Conservation (phyloP, 2,797 vertebrate species). For the Pogonophryne albipinna region DNA sequence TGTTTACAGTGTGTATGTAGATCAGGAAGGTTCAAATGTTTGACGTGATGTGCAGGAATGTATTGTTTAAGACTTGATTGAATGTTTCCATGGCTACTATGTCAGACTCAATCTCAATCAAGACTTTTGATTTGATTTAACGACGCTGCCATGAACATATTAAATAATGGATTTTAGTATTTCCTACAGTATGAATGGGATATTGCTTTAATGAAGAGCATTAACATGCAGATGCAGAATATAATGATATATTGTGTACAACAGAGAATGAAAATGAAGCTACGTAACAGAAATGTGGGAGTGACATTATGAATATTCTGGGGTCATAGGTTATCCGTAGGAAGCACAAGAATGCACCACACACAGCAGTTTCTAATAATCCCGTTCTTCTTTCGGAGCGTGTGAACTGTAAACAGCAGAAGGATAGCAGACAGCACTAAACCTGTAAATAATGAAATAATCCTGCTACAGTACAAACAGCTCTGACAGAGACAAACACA, state of each 20-base stretch:
- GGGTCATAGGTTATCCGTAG: slow-evolving; percentile 28
- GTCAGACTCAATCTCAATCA: slow-evolving; percentile 32
- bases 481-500: slow-evolving; percentile 40
- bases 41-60: neutral
- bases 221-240: slow-evolving; percentile 32
- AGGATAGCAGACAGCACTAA: slow-evolving; percentile 53
- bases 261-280: slow-evolving; percentile 6
- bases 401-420: slow-evolving; percentile 44
- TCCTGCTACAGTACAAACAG: slow-evolving; percentile 48
- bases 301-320: slow-evolving; percentile 12
- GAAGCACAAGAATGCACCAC: slow-evolving; percentile 16
- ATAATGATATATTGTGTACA: slow-evolving; percentile 14
- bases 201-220: slow-evolving; percentile 38
- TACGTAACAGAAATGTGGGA: slow-evolving; percentile 13
- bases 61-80: neutral
- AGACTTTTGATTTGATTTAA: slow-evolving; percentile 31
- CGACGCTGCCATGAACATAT: slow-evolving; percentile 17
- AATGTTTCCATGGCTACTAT: no score
- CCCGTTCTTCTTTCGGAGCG: slow-evolving; percentile 29
- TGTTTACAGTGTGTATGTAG: neutral
- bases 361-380: slow-evolving; percentile 28
- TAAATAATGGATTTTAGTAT: slow-evolving; percentile 32
- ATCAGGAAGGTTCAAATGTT: slow-evolving; percentile 13
- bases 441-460: slow-evolving; percentile 67
- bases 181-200: slow-evolving; percentile 41